Evolutionary conservation across 2,888 invertebrate genomes (phyloP), one percentile per base, ranked within the genome.

Genomic region (Microchrysa polita): DNA sequence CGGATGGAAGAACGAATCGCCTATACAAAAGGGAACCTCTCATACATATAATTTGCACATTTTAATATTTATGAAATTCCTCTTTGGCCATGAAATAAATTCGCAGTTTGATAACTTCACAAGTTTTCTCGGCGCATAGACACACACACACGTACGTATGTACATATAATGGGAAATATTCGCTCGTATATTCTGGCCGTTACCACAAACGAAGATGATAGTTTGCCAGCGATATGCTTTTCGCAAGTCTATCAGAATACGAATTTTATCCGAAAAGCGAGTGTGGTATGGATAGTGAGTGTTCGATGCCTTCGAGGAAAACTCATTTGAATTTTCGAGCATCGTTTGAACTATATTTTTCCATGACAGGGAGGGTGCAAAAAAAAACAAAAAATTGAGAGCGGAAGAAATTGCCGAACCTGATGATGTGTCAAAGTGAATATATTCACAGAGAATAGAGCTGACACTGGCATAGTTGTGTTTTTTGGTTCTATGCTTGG

Each of bases 21-120:
- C 55, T 34, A n/a, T n/a, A 74, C 63, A 76, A 74, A 73, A 76
- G 72, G 59, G 42, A 14, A 34, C 27, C 27, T n/a, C 59, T 74
- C 76, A 76, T 76, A 76, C 74, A 76, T 76, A 74, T 67, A 74
- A 76, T 76, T 76, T 76, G 74, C 76, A 76, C 76, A 76, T 76
- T 76, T 76, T 76, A 76, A 76, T 76, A 76, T 76, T 76, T 76
- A 76, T 76, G 74, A 74, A 73, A 74, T 74, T 76, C 72, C 44
- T 67, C 60, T 40, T 55, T 48, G 55, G 69, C 57, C 69, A 65
- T 48, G 48, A 65, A 22, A 65, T 65, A 65, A 65, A 65, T 44
- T 65, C 48, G 65, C 42, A 48, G 44, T 65, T 48, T 44, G 42
- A 65, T 65, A 44, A 22, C 65, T 65, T 61, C 61, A n/a, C 61